Conservation (phyloP, 2,113 vertebrate genomes). For the Hydropotes inermis region DNA sequence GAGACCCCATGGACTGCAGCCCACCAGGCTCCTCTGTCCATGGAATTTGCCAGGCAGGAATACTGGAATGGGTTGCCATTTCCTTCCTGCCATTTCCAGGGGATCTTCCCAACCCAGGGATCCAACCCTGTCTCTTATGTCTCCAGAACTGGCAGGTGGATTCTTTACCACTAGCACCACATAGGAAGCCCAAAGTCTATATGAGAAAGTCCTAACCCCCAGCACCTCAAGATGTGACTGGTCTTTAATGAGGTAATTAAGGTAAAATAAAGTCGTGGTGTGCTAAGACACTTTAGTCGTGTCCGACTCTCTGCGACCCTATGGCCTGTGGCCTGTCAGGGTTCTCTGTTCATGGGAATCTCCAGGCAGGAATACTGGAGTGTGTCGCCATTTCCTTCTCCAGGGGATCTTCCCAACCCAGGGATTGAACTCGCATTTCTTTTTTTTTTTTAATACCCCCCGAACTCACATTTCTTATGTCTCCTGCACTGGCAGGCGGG, state of each 20-base stretch:
- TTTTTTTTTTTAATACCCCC: too few species aligned
- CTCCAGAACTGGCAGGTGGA: background rate
- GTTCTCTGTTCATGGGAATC: background rate
- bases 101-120: background rate
- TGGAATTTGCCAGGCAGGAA: background rate
- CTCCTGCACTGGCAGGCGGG: background rate
- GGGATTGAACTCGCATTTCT: background rate
- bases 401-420: background rate
- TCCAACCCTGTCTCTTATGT: background rate
- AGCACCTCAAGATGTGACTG: background rate
- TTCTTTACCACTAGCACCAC: background rate
- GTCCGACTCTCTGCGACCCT: background rate
- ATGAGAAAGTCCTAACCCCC: background rate
- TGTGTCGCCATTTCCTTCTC: background rate
- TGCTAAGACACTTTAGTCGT: background rate
- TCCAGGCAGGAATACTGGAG: background rate
- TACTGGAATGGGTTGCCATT: background rate
- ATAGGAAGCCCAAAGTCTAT: background rate
- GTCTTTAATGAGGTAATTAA: background rate
- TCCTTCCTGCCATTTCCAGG: background rate
- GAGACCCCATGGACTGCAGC: background rate
- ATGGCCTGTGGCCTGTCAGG: background rate
- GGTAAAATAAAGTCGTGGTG: background rate
- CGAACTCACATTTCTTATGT: background rate
- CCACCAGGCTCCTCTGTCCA: background rate